A percentile compares a stretch with the other conserved stretches of the same genome.
These are phyloP conservation scores for Trididemnum clinides DNA, from an alignment of 23 tunicate species.

Conservation along the genomic window DNA sequence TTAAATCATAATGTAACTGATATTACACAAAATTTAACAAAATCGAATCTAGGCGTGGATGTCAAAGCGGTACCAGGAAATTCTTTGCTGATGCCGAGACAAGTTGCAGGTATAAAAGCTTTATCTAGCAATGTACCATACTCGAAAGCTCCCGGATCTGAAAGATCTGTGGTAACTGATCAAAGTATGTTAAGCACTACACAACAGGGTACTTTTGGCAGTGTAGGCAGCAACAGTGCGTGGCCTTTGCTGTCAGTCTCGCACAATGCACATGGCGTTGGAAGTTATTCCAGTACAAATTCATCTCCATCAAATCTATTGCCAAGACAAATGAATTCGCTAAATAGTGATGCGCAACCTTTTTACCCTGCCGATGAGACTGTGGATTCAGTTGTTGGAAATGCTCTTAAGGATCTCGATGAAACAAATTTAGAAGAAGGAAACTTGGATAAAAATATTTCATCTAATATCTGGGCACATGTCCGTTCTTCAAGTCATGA, in stretches of 20 bases:
- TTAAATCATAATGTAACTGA: slow-evolving; percentile 4
- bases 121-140: not conserved
- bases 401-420: slow-evolving; percentile 78
- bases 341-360: slow-evolving; percentile 76
- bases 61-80: not conserved
- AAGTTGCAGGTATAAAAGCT: not conserved
- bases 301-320: slow-evolving; percentile 50
- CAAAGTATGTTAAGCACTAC: not conserved
- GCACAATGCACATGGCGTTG: slow-evolving; percentile 24
- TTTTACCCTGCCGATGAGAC: slow-evolving; percentile 94
- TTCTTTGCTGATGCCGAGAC: not conserved
- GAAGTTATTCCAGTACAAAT: slow-evolving; percentile 58
- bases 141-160: slow-evolving; percentile 76
- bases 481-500: slow-evolving; percentile 28
- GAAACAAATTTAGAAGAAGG: not conserved
- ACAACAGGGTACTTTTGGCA: slow-evolving; percentile 10
- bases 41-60: not conserved
- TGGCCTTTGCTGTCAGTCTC: slow-evolving; percentile 47
- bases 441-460: not conserved
- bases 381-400: slow-evolving; percentile 87
- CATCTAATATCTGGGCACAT: slow-evolving; percentile 29
- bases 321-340: slow-evolving; percentile 11
- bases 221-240: slow-evolving; percentile 36
- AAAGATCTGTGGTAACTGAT: slow-evolving; percentile 32
- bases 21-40: not conserved